Evolutionary conservation across 2,888 invertebrate genomes (phyloP), one percentile per base, ranked within the genome.

Genomic region (Lysandra coridon): DNA sequence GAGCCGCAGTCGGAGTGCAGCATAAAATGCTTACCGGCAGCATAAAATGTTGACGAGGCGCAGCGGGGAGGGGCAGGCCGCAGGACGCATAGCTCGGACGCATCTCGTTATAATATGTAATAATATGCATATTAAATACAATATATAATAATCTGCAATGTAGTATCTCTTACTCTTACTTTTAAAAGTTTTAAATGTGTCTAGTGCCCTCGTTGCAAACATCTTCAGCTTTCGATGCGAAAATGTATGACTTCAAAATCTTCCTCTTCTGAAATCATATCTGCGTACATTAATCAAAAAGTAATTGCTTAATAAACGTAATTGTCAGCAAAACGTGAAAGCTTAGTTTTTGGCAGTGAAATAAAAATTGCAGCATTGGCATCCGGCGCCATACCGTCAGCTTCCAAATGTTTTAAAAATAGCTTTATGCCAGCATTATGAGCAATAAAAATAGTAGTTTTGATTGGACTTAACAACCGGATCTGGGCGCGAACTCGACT

Each of bases 401-500:
- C 80, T 78, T 78, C 78, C 80, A 78, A 81, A 82, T 80, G 73
- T 80, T 87, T 79, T 81, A 85, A 86, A 89, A 88, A 88, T 88
- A 86, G 84, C 85, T 87, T 87, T 86, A 87, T 87, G 86, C 87
- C 85, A 85, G 86, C 90, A 89, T 88, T 87, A 84, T 86, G 84
- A 83, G 89, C 87, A 89, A 92, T 93, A 92, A 92, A 93, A 93
- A 93, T 93, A 91, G 91, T 90, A 83, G 87, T 89, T 91, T 90
- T 86, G 88, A 90, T 90, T 86, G 87, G 86, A 88, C 87, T 88
- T 89, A 89, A 91, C 89, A 90, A 90, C 92, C 93, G 91, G 92
- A 92, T 92, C 91, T 92, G 90, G 92, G 91, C 88, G 86, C 88
- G 88, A 83, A 87, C 85, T 86, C 86, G 87, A 87, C 84, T 87